These are phyloP conservation scores for Falco rusticolus DNA, from an alignment of 2,797 vertebrate species.

Conservation along the genomic window DNA sequence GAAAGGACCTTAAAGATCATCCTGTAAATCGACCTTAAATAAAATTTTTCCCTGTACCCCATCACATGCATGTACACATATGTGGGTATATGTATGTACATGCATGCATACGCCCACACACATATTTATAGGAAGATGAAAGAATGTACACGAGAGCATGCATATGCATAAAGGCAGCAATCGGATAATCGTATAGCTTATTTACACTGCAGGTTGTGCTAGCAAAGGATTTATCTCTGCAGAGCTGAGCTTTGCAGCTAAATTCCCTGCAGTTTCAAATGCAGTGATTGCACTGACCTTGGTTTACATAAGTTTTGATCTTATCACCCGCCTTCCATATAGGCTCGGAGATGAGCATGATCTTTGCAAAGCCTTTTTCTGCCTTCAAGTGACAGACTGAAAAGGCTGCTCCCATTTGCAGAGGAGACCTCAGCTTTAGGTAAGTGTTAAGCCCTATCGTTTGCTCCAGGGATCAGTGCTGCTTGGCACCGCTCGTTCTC, in stretches of 20 bases:
- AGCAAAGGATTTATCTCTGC: neutral
- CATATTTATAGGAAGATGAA: fast-evolving
- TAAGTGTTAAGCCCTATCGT: neutral
- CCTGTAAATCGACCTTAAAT: fast-evolving
- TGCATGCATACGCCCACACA: fast-evolving
- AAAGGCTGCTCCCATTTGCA: neutral
- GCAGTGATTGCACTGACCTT: neutral
- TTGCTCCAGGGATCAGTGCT: neutral
- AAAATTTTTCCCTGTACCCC: fast-evolving
- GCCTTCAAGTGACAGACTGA: neutral
- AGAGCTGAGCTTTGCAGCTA: neutral
- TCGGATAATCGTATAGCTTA: neutral
- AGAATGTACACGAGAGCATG: neutral
- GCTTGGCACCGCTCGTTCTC: neutral
- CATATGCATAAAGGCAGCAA: neutral
- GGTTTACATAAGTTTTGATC: neutral
- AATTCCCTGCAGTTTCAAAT: neutral
- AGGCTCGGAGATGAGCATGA: neutral
- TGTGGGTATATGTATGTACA: fast-evolving
- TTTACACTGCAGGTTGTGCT: neutral
- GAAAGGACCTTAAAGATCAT: too few relatives aligned
- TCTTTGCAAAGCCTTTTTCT: neutral
- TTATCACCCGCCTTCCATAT: neutral
- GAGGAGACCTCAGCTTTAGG: neutral
- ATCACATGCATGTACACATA: fast-evolving